These are phyloP conservation scores for Liolophura sinensis DNA, from an alignment of 1,140 invertebrate species.

Conservation along the genomic window DNA sequence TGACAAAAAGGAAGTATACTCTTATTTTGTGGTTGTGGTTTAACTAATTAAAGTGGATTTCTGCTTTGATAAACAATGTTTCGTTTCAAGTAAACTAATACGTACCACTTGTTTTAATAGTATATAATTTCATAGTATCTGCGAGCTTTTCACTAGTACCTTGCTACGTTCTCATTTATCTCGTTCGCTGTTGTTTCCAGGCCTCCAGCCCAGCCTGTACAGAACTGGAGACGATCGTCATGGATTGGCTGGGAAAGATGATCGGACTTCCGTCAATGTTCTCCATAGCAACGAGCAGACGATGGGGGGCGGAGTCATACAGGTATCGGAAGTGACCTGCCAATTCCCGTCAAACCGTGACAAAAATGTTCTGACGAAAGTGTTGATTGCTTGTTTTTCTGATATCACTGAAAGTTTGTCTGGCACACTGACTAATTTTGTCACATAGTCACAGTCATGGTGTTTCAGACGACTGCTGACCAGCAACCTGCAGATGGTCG, in stretches of 20 bases:
- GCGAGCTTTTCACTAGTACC: neutral
- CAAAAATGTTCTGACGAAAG: neutral
- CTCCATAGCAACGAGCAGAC: slow-evolving; percentile 60
- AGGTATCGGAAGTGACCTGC: slow-evolving; percentile 51
- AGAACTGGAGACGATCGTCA: slow-evolving; percentile 63
- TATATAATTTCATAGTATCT: slow-evolving; percentile 1
- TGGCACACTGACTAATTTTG: too few species aligned
- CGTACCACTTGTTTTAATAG: neutral
- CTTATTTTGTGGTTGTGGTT: slow-evolving; percentile 2
- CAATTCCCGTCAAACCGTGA: neutral
- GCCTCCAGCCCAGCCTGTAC: slow-evolving; percentile 64
- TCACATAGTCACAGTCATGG: too few species aligned
- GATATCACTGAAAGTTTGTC: too few species aligned
- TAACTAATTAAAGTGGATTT: neutral
- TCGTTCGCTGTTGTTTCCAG: slow-evolving; percentile 29
- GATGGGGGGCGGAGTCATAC: slow-evolving; percentile 65
- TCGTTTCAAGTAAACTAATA: neutral
- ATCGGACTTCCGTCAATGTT: slow-evolving; percentile 65
- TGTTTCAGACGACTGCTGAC: too few species aligned
- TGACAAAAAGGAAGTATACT: too few species aligned
- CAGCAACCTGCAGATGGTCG: too few species aligned
- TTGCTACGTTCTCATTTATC: neutral
- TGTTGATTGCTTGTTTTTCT: too few species aligned
- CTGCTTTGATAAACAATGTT: neutral
- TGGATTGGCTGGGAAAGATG: slow-evolving; percentile 65